phyloP scores from a whole-genome alignment of 1,140 invertebrate genomes.

The Drosophila kikkawai region DNA sequence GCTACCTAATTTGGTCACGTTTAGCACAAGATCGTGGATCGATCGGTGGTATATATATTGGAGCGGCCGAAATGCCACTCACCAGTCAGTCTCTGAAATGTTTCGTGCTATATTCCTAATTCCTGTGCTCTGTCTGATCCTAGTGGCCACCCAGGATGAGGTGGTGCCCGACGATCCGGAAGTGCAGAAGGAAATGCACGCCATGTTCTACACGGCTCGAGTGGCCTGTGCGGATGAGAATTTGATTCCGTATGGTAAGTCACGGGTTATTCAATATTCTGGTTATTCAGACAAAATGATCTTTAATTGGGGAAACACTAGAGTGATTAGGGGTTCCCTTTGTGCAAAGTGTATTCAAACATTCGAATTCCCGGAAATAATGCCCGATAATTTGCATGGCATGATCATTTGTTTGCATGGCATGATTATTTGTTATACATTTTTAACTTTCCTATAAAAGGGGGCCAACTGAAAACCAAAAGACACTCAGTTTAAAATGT shows the following conservation, averaged over 20 bases:
- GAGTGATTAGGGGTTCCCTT: constrained; percentile 10
- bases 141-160: constrained; percentile 36
- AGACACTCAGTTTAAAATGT: constrained; percentile 44
- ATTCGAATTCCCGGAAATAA: constrained; percentile 37
- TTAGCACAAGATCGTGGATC: constrained; percentile 11
- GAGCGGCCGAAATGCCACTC: not conserved
- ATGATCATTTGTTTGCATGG: constrained; percentile 46
- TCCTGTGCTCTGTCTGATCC: not conserved
- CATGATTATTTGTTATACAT: constrained; percentile 29
- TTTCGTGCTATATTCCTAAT: constrained; percentile 17
- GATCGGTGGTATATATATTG: constrained; percentile 43
- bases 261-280: not conserved
- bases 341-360: constrained; percentile 29
- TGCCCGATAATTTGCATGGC: constrained; percentile 33
- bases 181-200: constrained; percentile 49
- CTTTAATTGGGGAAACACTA: constrained; percentile 24
- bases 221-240: constrained; percentile 58
- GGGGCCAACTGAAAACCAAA: not conserved
- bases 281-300: not conserved
- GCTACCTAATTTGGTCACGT: constrained; percentile 23
- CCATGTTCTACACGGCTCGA: constrained; percentile 38
- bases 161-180: constrained; percentile 50
- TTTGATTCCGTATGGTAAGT: constrained; percentile 61
- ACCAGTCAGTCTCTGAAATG: constrained; percentile 31
- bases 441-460: constrained; percentile 18